Base-by-base conservation (phyloP, 2,113 vertebrate genomes). In the Epinephelus fuscoguttatus region DNA sequence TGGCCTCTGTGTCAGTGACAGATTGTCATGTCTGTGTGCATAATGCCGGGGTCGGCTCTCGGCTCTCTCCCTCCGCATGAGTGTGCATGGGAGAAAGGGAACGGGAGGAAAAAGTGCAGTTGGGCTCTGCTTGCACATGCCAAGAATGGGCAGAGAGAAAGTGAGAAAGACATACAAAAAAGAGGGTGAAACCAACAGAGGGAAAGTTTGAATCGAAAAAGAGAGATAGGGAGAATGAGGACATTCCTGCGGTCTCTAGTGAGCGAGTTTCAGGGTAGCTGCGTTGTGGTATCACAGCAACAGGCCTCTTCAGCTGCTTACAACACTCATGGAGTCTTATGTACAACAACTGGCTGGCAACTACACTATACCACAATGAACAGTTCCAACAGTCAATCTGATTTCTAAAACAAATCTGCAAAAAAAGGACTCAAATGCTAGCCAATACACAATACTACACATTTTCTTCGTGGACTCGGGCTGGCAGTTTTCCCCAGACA, bases 1-100 rank as follows among this genome's bases (percentile, higher is more conserved):
- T 84, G 73, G 82, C 89, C 89, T 92, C 84, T 87, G 90, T 94
- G 91, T 93, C 94, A 93, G 84, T 93, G 92, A 95, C 92, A 91
- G 92, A 94, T 90, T 93, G 93, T 92, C 86, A 89, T 83, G 90
- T 91, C 82, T 92, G 84, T 91, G 84, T 87, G 92, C 80, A 85
- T 72, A 91, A 63, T 62, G 40, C 77, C 13, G 64, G 84, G 86
- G 67, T 71, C 82, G 19, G 70, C 80, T n/a, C 84, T 25, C 82
- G 19, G 70, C 80, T n/a, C 84, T 25, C 82, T 60, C 71, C 64
- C 74, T 79, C 71, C 74, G 68, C 73, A 78, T 40, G 66, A 71
- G 86, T 40, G 69, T 78, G 78, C 71, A 71, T 17, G 62, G 37
- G 50, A 56, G 78, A 79, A 69, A 68, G 40, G 78, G 50, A 45